Percentiles rank a stretch among this genome's conserved stretches.
phyloP scores from a whole-genome alignment of 2,888 invertebrate species.

The Yponomeuta sedellus region DNA sequence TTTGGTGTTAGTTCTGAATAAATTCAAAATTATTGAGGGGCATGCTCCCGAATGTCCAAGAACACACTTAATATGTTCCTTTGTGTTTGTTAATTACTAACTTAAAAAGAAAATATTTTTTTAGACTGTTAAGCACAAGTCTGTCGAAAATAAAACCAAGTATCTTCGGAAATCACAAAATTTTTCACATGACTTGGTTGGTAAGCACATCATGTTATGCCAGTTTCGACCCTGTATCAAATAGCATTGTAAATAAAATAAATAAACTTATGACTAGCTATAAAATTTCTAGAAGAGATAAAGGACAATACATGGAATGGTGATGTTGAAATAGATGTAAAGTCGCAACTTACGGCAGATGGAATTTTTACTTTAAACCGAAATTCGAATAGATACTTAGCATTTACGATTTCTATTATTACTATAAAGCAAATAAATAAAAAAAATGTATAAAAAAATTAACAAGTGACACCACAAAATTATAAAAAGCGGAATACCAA shows the following conservation, averaged over 20 bases:
- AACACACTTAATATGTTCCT: neutral
- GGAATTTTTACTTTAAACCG: slow-evolving; percentile 30
- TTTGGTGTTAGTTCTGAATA: neutral
- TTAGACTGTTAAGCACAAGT: neutral
- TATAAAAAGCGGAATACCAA: neutral
- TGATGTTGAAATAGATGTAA: slow-evolving; percentile 48
- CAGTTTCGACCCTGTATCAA: neutral
- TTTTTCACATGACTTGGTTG: neutral
- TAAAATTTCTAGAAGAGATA: slow-evolving; percentile 24
- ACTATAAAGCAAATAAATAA: neutral
- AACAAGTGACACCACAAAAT: slow-evolving; percentile 1
- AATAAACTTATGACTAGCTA: slow-evolving; percentile 9
- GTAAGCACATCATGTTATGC: neutral
- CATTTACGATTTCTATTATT: slow-evolving; percentile 10
- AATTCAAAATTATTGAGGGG: neutral
- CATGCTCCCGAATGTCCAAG: neutral
- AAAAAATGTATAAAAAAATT: neutral
- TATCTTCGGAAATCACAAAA: neutral
- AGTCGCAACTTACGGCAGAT: slow-evolving; percentile 25
- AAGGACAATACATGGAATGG: slow-evolving; percentile 60
- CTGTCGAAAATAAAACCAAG: neutral
- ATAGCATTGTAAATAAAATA: slow-evolving; percentile 11
- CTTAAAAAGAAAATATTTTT: too few relatives aligned
- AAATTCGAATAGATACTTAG: slow-evolving; percentile 11
- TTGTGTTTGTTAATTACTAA: neutral